Evolutionary conservation across 2,113 vertebrate genomes (phyloP).

Genomic region (Ammospiza caudacuta): DNA sequence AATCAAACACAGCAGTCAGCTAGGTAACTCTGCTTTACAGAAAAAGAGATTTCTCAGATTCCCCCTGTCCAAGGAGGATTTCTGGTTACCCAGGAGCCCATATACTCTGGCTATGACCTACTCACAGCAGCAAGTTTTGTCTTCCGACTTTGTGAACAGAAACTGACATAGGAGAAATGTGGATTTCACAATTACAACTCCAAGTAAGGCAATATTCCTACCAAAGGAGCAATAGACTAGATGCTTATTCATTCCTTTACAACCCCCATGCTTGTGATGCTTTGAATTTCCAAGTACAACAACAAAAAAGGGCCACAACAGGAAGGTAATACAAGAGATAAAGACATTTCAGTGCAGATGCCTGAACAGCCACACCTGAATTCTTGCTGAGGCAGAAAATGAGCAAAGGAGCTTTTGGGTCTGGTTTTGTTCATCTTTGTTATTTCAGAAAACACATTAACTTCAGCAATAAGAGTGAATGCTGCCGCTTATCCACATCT

Average conservation of each 20-base stretch:
- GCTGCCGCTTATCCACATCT: neutral
- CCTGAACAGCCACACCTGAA: neutral
- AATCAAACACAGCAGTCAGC: neutral
- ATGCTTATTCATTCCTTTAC: neutral
- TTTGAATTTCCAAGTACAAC: neutral
- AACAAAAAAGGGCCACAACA: neutral
- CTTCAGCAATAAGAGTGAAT: neutral
- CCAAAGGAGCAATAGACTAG: neutral
- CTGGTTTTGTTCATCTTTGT: neutral
- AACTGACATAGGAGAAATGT: neutral
- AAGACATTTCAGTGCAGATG: neutral
- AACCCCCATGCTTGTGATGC: neutral
- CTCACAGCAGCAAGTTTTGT: neutral
- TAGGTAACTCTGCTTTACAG: neutral
- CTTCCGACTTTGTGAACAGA: neutral
- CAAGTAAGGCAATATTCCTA: neutral
- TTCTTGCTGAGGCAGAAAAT: neutral
- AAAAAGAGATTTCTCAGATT: neutral
- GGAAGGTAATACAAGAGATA: neutral
- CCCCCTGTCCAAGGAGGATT: neutral
- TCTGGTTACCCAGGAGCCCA: neutral
- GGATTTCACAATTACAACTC: neutral
- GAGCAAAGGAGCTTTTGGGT: neutral
- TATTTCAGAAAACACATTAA: neutral
- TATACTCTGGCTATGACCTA: neutral